phyloP scores from a whole-genome alignment of 2,888 invertebrate species.

The Adelognathus sp. region DNA sequence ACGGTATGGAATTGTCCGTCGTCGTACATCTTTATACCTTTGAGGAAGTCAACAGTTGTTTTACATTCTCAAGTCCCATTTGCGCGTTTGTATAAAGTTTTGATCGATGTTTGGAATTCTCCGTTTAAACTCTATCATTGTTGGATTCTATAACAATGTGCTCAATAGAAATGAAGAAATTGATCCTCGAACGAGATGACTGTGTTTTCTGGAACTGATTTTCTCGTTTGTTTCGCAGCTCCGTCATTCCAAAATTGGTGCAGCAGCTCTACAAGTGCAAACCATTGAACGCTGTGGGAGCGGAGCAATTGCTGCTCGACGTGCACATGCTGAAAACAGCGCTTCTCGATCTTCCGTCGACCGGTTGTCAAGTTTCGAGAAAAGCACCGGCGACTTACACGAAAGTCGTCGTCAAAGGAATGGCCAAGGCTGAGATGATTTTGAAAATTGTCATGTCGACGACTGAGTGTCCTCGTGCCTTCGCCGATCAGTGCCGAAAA shows the following conservation, averaged over 20 bases:
- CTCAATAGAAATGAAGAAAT: no score
- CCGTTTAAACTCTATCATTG: no score
- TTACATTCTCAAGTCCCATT: no score
- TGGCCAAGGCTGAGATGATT: slow-evolving; percentile 99
- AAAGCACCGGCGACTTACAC: slow-evolving; percentile 95
- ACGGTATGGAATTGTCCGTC: no score
- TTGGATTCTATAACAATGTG: no score
- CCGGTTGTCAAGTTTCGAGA: slow-evolving; percentile 93
- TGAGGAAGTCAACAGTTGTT: no score
- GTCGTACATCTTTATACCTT: no score
- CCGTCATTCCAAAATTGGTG: slow-evolving; percentile 97
- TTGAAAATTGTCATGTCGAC: slow-evolving; percentile 99
- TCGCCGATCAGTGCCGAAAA: slow-evolving; percentile 95
- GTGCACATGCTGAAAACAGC: slow-evolving; percentile 97
- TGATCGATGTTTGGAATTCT: no score
- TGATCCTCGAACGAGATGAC: not conserved
- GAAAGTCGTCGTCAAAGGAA: slow-evolving; percentile 91
- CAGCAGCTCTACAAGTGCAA: slow-evolving; percentile 95
- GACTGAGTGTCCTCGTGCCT: slow-evolving; percentile 89
- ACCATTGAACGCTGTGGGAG: slow-evolving; percentile 90
- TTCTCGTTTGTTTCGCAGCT: slow-evolving; percentile 81
- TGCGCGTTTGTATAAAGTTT: no score
- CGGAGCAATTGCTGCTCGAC: slow-evolving; percentile 96
- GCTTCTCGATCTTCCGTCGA: slow-evolving; percentile 95
- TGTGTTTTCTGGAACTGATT: not conserved